phyloP scores from a whole-genome alignment of 2,888 invertebrate species.

The Heteropelma amictum region DNA sequence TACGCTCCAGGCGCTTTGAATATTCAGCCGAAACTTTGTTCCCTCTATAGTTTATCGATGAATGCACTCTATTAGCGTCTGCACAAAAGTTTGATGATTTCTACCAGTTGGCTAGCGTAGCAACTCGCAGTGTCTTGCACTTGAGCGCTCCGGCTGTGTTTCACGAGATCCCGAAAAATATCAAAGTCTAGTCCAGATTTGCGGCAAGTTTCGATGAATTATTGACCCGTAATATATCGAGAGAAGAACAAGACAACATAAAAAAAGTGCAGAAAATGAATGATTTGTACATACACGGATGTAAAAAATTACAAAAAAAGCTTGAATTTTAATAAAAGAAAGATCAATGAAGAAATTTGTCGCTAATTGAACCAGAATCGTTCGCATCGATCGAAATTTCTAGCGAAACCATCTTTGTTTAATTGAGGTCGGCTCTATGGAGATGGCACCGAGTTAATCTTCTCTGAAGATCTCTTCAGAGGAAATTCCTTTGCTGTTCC shows the following conservation, averaged over 20 bases:
- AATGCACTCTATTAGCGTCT: constrained; percentile 7
- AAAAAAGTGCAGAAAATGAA: too few species aligned
- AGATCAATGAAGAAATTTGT: neutral
- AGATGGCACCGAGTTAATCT: neutral
- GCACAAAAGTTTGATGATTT: constrained; percentile 25
- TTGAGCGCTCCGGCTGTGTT: too few species aligned
- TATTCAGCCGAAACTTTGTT: constrained; percentile 40
- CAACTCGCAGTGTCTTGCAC: neutral
- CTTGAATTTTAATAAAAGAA: too few species aligned
- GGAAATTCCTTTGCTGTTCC: neutral
- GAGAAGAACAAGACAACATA: too few species aligned
- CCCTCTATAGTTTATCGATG: constrained; percentile 11
- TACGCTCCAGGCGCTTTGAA: constrained; percentile 24
- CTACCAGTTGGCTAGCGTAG: neutral
- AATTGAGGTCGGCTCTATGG: neutral
- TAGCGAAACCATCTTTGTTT: neutral
- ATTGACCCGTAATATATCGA: neutral
- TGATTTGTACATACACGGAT: too few species aligned
- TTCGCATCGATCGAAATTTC: neutral
- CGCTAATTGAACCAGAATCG: neutral
- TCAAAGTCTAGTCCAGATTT: neutral
- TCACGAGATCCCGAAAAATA: neutral
- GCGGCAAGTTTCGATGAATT: neutral
- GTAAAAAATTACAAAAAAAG: too few species aligned
- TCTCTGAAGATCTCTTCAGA: neutral